Conservation (phyloP, 2,888 invertebrate genomes). For the Metalampra italica region DNA sequence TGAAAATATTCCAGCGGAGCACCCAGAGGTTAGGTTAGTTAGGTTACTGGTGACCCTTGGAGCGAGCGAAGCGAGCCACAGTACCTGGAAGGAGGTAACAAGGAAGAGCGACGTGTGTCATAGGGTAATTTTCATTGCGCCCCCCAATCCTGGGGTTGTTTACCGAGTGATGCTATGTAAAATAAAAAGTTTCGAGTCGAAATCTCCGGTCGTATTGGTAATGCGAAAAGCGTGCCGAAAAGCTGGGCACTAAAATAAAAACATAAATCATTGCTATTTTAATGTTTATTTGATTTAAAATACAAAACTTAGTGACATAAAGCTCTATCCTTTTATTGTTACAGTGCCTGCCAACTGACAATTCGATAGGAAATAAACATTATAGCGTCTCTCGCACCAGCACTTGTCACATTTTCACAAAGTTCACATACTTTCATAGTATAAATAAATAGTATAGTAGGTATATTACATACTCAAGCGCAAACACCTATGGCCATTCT, state of each 20-base stretch:
- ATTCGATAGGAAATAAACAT: conserved; percentile 78
- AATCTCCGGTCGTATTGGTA: no score
- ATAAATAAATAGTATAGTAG: conserved; percentile 69
- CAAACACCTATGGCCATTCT: conserved; percentile 64
- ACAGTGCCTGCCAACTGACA: conserved; percentile 78
- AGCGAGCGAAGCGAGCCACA: no score
- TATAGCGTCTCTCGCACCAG: conserved; percentile 55
- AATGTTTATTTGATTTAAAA: conserved; percentile 77
- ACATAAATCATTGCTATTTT: conserved; percentile 62
- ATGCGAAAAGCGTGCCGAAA: no score
- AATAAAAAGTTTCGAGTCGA: no score
- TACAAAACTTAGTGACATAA: conserved; percentile 80
- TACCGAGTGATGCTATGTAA: no score
- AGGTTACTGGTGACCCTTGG: no score
- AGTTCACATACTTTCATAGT: conserved; percentile 54
- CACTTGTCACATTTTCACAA: conserved; percentile 41
- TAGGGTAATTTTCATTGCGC: no score
- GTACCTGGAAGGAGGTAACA: no score
- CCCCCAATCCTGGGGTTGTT: no score
- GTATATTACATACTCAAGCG: conserved; percentile 59
- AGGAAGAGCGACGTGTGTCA: no score
- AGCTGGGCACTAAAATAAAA: conserved; percentile 28
- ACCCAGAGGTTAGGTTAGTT: no score
- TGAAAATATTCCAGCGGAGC: no score
- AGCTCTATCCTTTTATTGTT: conserved; percentile 79